Evolutionary conservation across 1,140 invertebrate species (phyloP).

Genomic region (Calephelis nemesis): DNA sequence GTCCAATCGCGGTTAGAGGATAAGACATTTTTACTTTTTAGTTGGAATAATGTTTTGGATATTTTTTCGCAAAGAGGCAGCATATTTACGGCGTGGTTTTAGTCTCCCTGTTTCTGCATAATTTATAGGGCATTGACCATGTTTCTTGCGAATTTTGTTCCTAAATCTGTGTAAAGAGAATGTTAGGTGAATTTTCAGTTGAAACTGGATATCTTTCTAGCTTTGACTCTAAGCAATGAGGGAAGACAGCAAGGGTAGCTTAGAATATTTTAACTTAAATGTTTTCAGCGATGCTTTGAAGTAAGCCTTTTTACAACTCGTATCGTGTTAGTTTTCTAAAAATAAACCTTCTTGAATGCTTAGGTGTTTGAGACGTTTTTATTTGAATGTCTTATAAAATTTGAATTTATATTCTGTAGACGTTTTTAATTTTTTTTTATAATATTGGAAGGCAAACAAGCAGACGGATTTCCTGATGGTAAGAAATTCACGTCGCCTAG

Average conservation of each 20-base stretch:
- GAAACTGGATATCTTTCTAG: constrained; percentile 2
- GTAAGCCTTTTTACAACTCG: constrained; percentile 7
- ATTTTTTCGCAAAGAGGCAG: constrained; percentile 36
- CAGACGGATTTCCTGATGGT: no score
- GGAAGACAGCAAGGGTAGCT: constrained; percentile 12
- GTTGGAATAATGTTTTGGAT: constrained; percentile 28
- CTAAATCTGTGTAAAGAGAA: constrained; percentile 16
- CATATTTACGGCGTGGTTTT: constrained; percentile 48
- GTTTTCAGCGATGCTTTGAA: constrained; percentile 1
- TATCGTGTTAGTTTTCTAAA: constrained; percentile 1
- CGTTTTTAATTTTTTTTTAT: no score
- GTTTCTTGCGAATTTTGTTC: constrained; percentile 31
- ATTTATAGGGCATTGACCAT: constrained; percentile 43
- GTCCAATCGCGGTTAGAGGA: constrained; percentile 54
- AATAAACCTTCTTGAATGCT: not conserved
- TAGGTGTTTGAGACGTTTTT: not conserved
- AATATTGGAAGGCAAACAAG: no score
- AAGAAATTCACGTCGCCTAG: no score
- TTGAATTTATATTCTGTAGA: not conserved
- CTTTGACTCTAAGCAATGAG: not conserved
- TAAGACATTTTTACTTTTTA: constrained; percentile 47
- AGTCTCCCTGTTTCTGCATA: constrained; percentile 40
- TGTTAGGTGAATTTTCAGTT: constrained; percentile 6
- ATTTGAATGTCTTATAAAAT: not conserved
- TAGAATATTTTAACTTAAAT: constrained; percentile 13